These are phyloP conservation scores for Ericerus pela DNA, from an alignment of 1,140 invertebrate species.

Conservation along the genomic window DNA sequence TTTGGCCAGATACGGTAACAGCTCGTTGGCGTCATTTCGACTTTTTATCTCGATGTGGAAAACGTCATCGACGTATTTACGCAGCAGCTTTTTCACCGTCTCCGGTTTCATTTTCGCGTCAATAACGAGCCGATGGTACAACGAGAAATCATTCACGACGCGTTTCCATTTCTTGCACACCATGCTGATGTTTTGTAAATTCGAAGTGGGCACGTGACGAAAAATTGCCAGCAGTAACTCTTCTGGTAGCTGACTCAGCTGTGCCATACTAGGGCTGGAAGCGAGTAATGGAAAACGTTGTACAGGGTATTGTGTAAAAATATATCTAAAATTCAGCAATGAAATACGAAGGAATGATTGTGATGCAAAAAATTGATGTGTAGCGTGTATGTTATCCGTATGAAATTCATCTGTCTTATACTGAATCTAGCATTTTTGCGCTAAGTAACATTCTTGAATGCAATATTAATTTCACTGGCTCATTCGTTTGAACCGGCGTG, in stretches of 20 bases:
- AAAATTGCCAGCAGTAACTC: not conserved
- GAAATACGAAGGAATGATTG: too few species aligned
- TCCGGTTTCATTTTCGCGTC: not conserved
- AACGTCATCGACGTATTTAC: not conserved
- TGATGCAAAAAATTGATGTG: too few species aligned
- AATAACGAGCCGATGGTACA: not conserved
- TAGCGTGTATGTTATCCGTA: too few species aligned
- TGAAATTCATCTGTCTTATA: too few species aligned
- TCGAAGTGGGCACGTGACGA: not conserved
- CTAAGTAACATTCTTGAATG: too few species aligned
- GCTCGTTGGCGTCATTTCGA: not conserved
- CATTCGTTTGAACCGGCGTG: too few species aligned
- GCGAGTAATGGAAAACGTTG: too few species aligned
- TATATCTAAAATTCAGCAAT: too few species aligned
- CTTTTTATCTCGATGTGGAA: not conserved
- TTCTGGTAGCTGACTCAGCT: not conserved
- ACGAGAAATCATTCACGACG: not conserved
- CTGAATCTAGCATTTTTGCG: too few species aligned
- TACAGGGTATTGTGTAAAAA: too few species aligned
- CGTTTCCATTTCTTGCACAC: not conserved
- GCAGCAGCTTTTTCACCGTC: not conserved
- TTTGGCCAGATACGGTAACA: not conserved
- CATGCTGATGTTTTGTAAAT: not conserved
- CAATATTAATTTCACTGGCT: too few species aligned
- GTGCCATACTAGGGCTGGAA: not conserved